These are phyloP conservation scores for Pimpla rufipes DNA, from an alignment of 2,888 invertebrate species.

Conservation along the genomic window DNA sequence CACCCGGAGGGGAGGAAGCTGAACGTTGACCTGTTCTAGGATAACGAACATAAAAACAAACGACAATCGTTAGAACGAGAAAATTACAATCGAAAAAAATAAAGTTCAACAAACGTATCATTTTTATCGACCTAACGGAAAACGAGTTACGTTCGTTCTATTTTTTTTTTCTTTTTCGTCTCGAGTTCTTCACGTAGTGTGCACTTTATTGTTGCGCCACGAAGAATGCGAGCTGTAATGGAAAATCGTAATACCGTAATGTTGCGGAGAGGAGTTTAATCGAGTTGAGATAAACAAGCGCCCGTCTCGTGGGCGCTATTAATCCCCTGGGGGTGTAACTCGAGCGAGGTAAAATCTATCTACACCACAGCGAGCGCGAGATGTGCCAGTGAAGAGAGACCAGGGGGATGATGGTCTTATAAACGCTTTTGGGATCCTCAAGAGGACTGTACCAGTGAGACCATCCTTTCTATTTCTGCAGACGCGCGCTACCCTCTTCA, in stretches of 20 bases:
- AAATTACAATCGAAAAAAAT: background rate
- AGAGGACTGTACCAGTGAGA: slow-evolving; percentile 4
- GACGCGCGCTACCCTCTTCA: background rate
- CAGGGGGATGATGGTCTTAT: slow-evolving; percentile 60
- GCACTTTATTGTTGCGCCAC: background rate
- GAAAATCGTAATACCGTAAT: slow-evolving; percentile 55
- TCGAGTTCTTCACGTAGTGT: background rate
- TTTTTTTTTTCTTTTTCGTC: slow-evolving; percentile 1
- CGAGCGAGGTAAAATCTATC: slow-evolving; percentile 63
- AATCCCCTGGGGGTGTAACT: slow-evolving; percentile 60
- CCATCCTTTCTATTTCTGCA: slow-evolving; percentile 7
- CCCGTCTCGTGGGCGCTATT: slow-evolving; percentile 61
- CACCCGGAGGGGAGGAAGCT: slow-evolving; percentile 78
- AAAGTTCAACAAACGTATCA: background rate
- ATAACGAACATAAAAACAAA: slow-evolving; percentile 34
- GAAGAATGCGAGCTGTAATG: slow-evolving; percentile 40
- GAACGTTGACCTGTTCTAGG: slow-evolving; percentile 60
- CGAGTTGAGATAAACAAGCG: slow-evolving; percentile 67
- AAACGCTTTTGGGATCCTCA: slow-evolving; percentile 50
- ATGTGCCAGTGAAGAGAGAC: slow-evolving; percentile 12
- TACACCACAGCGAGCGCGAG: slow-evolving; percentile 37
- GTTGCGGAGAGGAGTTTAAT: slow-evolving; percentile 52
- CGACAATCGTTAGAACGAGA: slow-evolving; percentile 20
- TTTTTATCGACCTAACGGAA: background rate
- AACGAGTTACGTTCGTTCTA: background rate